Evolutionary conservation across 1,140 invertebrate genomes (phyloP), one percentile per base, ranked within the genome.

Genomic region (Caenorhabditis brenneri): DNA sequence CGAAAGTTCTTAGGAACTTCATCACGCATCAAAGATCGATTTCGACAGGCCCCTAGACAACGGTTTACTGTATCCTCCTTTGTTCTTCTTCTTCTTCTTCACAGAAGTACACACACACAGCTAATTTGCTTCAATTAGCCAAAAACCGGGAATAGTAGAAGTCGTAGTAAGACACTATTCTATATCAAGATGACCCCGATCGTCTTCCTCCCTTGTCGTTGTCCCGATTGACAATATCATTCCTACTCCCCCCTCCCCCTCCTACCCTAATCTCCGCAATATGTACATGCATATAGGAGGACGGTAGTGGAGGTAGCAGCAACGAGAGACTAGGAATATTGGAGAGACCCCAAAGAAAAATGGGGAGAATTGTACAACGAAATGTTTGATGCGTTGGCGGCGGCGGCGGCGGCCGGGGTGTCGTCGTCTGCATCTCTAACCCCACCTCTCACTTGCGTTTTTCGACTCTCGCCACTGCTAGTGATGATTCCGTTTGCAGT

Each of bases 331-430:
- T n/a, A n/a, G n/a, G n/a, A n/a, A n/a, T n/a, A 58, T 36, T 6
- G 36, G 10, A n/a, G 22, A 10, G 33, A 16, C 33, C n/a, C 33
- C 36, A 27, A 24, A 42, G 19, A 22, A n/a, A 29, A 36, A 42
- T 12, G 36, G 24, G 29, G 10, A 24, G n/a, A 24, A 74, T 19
- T 46, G n/a, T 29, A n/a, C 39, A 42, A 74, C 36, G 36, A 74
- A 3, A 74, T 74, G 65, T 74, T 74, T 74, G 65, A 74, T 74
- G 65, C 65, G 65, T 74, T 74, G 65, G 65, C 65, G 65, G 36
- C 22, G 29, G 5, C 60, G 60, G 60, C 16, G 24, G 6, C n/a
- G 48, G n/a, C n/a, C n/a, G n/a, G 48, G 12, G 58, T 65, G 60
- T n/a, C 29, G 33, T 31, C 39, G 36, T 74, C 36, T 46, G 36